Evolutionary conservation across 2,888 invertebrate species (phyloP).

Genomic region (Acanthopleura granulata): DNA sequence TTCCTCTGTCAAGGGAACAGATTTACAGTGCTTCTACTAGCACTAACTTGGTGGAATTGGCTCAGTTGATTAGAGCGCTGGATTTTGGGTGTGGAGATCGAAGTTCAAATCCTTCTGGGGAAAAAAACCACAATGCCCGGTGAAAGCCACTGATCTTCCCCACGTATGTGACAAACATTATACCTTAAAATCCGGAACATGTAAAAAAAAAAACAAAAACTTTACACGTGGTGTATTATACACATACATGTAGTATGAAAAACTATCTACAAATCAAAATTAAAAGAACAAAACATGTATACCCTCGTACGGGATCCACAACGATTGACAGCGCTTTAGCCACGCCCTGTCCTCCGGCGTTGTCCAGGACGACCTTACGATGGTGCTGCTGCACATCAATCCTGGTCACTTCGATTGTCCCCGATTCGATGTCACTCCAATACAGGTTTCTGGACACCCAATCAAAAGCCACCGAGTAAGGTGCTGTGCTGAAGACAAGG

Average conservation of each 20-base stretch:
- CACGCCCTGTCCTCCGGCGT: constrained; percentile 90
- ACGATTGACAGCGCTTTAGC: constrained; percentile 89
- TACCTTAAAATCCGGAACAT: too few species aligned
- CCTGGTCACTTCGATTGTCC: constrained; percentile 82
- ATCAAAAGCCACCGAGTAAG: constrained; percentile 93
- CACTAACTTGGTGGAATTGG: too few species aligned
- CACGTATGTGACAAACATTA: too few species aligned
- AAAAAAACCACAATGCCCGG: too few species aligned
- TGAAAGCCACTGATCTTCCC: too few species aligned
- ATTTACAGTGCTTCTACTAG: too few species aligned
- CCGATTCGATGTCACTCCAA: constrained; percentile 83
- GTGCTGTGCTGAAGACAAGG: constrained; percentile 78
- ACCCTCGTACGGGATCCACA: constrained; percentile 93
- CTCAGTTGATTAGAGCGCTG: too few species aligned
- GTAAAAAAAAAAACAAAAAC: neutral
- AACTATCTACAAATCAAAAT: neutral
- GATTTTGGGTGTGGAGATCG: too few species aligned
- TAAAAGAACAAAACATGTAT: constrained; percentile 54
- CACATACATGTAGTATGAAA: neutral
- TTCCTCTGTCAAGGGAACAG: too few species aligned
- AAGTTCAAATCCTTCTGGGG: too few species aligned
- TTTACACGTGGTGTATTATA: neutral
- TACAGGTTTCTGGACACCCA: constrained; percentile 97
- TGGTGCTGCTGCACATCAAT: constrained; percentile 85
- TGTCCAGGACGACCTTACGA: constrained; percentile 87